phyloP scores from a whole-genome alignment of 2,113 vertebrate genomes.

The Mus musculus region GRCm39 chr14:76268001-76268500 shows the following conservation, averaged over 20 bases:
- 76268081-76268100: constrained; percentile 29
- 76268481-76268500: too few relatives aligned
- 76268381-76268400: constrained; percentile 20
- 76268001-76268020: neutral
- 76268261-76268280: constrained; percentile 8
- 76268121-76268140: neutral
- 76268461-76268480: too few relatives aligned
- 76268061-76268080: neutral
- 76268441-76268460: too few relatives aligned
- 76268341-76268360: neutral
- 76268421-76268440: neutral
- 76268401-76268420: neutral
- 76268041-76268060: neutral
- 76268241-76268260: neutral
- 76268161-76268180: neutral
- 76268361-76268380: neutral
- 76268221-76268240: neutral
- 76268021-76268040: neutral
- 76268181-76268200: neutral
- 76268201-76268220: neutral
- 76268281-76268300: neutral
- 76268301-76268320: constrained; percentile 13
- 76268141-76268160: neutral
- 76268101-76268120: neutral
- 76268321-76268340: constrained; percentile 7